Evolutionary conservation across 1,140 invertebrate species (phyloP).

Genomic region (silkworm (Bombyx mori)): ASM3026992v2 NC_085130.1:13119501-13120000

Average conservation of each 20-base stretch:
- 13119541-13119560: slow-evolving; percentile 23
- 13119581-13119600: slow-evolving; percentile 26
- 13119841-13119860: slow-evolving; percentile 21
- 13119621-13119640: slow-evolving; percentile 24
- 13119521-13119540: slow-evolving; percentile 23
- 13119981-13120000: not conserved
- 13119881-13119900: slow-evolving; percentile 16
- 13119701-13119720: slow-evolving; percentile 15
- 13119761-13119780: slow-evolving; percentile 17
- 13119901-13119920: slow-evolving; percentile 21
- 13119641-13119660: slow-evolving; percentile 23
- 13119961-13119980: not conserved
- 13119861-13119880: slow-evolving; percentile 18
- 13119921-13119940: slow-evolving; percentile 19
- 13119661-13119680: slow-evolving; percentile 27
- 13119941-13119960: slow-evolving; percentile 3
- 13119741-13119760: slow-evolving; percentile 11
- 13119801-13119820: slow-evolving; percentile 9
- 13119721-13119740: slow-evolving; percentile 13
- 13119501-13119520: slow-evolving; percentile 19
- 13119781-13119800: slow-evolving; percentile 10
- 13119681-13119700: slow-evolving; percentile 20
- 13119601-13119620: slow-evolving; percentile 30
- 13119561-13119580: slow-evolving; percentile 27
- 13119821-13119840: slow-evolving; percentile 13